phyloP scores from a whole-genome alignment of 92 coral and sea anemone genomes.

The Siderastrea siderea region DNA sequence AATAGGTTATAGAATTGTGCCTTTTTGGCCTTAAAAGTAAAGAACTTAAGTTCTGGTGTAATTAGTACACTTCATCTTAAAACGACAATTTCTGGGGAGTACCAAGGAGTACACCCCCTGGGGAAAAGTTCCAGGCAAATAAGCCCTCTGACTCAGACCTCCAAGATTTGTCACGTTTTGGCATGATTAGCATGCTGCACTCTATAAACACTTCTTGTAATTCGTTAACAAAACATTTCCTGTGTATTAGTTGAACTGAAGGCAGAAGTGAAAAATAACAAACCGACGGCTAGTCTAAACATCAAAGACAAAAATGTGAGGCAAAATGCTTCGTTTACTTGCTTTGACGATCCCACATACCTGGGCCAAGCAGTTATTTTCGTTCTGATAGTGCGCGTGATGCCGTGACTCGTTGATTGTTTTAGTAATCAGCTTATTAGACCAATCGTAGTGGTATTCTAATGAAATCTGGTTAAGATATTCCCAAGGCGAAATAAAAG shows the following conservation, averaged over 20 bases:
- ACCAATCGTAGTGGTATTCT: slow-evolving; percentile 31
- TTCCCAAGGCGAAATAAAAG: slow-evolving; percentile 28
- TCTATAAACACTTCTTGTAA: slow-evolving; percentile 40
- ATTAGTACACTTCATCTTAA: neutral
- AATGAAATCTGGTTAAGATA: slow-evolving; percentile 36
- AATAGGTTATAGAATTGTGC: neutral
- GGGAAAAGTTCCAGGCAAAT: neutral
- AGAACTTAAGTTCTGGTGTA: neutral
- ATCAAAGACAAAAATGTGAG: neutral
- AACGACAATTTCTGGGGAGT: neutral
- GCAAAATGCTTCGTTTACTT: neutral
- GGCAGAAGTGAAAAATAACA: neutral
- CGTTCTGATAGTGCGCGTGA: slow-evolving; percentile 12
- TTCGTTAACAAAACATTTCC: slow-evolving; percentile 46
- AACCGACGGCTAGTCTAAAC: neutral
- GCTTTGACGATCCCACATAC: neutral
- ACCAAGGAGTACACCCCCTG: neutral
- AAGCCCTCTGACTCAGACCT: neutral
- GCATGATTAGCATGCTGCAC: slow-evolving; percentile 11
- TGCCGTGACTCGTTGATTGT: slow-evolving; percentile 48
- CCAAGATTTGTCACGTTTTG: slow-evolving; percentile 4
- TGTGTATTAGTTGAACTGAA: neutral
- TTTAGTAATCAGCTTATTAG: slow-evolving; percentile 45
- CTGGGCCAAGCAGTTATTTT: neutral
- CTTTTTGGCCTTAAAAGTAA: neutral